Base-by-base conservation (phyloP, 2,888 invertebrate species). In the Microchrysa polita region DNA sequence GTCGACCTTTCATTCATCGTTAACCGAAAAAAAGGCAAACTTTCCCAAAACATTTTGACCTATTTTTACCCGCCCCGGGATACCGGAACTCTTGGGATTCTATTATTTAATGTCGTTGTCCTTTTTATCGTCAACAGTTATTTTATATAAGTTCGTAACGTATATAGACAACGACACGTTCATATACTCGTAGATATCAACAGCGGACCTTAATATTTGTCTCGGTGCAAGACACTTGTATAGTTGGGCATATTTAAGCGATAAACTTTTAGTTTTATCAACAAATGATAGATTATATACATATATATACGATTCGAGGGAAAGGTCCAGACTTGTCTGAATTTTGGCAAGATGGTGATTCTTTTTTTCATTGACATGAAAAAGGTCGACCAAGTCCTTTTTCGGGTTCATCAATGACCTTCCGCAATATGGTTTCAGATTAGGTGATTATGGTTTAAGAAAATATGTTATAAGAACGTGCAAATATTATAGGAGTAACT, bases 221-320 rank as follows among this genome's bases (percentile, higher is more conserved):
- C 23, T 34, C 55, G 40, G 42, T 55, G 69, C 69, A 69, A 69
- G 69, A 57, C 57, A n/a, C n/a, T n/a, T n/a, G n/a, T 34, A 34
- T 69, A 69, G 57, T 69, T 69, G 69, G 42, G 69, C 55, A 55
- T 69, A 69, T 69, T 69, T 69, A 69, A 55, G 69, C 55, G 69
- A 57, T 69, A 57, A 69, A 69, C 40, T 69, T 69, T 69, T 69
- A 69, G 69, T 69, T 69, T 57, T 69, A 52, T 69, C 57, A 23
- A 40, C 55, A 67, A 52, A 52, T 67, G 67, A 69, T 69, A 55
- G 69, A 69, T 69, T 69, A 42, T 55, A 69, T 55, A n/a, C n/a
- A n/a, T n/a, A n/a, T n/a, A n/a, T n/a, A n/a, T n/a, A n/a, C n/a
- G 34, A 69, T 67, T 53, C 44, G 65, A 18, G 59, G 12, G 23